A percentile compares a stretch with the other conserved stretches of the same genome.
Conservation (phyloP, 2,113 vertebrate species). For the Prunella fulvescens region DNA sequence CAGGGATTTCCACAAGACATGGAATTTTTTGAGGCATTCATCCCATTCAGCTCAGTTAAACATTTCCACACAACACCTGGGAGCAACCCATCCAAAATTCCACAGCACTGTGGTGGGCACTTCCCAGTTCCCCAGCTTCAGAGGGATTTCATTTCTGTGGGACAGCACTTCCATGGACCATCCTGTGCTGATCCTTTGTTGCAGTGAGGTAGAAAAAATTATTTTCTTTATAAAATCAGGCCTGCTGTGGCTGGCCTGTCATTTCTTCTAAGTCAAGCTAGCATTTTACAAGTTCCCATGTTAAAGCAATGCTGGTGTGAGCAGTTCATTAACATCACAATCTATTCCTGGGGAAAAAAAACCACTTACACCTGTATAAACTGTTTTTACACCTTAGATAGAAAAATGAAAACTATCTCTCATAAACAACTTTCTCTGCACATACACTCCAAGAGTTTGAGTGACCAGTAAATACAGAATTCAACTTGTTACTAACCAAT, state of each 20-base stretch:
- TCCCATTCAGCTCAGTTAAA: not conserved
- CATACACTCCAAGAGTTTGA: not conserved
- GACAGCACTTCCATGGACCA: not conserved
- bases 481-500: not conserved
- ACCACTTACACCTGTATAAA: not conserved
- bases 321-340: not conserved
- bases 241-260: not conserved
- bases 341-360: not conserved
- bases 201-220: not conserved
- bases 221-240: not conserved
- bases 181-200: not conserved
- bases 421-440: not conserved
- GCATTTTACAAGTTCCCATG: not conserved
- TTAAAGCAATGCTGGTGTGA: not conserved
- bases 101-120: accelerated
- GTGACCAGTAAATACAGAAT: too few species aligned
- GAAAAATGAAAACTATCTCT: not conserved
- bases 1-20: not conserved
- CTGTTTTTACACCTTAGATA: not conserved
- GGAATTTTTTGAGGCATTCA: not conserved
- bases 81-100: not conserved
- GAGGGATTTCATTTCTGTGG: not conserved
- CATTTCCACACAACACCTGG: too few species aligned
- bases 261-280: not conserved
- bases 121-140: not conserved